Evolutionary conservation across 2,797 vertebrate species (phyloP), one percentile per base, ranked within the genome.

Genomic region (Cyprinella venusta): DNA sequence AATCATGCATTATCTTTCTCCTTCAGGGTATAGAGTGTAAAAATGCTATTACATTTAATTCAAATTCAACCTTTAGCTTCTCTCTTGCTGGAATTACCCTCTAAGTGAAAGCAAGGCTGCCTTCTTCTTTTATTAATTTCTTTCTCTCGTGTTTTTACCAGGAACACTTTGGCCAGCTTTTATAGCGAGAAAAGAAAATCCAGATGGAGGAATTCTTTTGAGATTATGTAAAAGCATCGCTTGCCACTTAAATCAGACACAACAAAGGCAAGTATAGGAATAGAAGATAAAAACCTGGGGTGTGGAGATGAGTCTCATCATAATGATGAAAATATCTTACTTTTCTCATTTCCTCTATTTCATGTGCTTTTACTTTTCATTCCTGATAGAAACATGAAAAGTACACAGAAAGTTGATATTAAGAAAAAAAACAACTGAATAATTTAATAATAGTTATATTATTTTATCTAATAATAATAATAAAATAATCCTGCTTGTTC

Each of bases 21-120:
- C 88, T 86, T 86, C 45, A 36, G 68, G 69, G 70, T 72, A 79
- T 80, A 36, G 79, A 40, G 64, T 78, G 80, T 80, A 64, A 84
- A 80, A 84, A 79, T 75, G 65, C 42, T 76, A 85, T 87, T 88
- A 79, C 83, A 68, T 83, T 87, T 86, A 40, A 88, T 89, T 89
- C 88, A 77, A 63, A 76, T 77, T 80, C 21, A 87, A 74, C 78
- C 77, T 72, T 77, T 64, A 80, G 70, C 70, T 50, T 75, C 6
- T 36, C 38, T 85, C 30, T 89, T 84, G 92, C 87, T 90, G 75
- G 85, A 91, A 88, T 89, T 85, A 68, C 61, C 86, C 89, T 78
- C 8, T 48, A 18, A 36, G 64, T 45, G 18, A 50, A 71, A 67
- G 71, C 33, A 67, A 76, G 71, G 38, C 74, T 76, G 81, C 8